Percentiles rank a stretch among this genome's conserved stretches.
Conservation (phyloP, 2,113 vertebrate genomes). For the Phylloscopus trochiloides region DNA sequence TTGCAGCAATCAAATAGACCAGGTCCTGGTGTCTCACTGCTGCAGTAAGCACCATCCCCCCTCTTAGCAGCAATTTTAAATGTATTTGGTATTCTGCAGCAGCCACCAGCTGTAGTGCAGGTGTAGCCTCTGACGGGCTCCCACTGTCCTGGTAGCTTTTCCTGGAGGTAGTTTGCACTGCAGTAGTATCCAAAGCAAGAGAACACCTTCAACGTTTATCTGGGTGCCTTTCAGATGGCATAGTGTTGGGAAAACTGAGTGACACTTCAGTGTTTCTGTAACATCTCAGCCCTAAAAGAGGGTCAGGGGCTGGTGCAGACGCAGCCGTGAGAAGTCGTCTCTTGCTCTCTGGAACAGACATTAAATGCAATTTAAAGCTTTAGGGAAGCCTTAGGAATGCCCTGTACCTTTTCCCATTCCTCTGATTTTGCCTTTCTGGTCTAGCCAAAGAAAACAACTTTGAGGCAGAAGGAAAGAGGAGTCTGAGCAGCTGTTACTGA, state of each 20-base stretch:
- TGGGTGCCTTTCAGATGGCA: not conserved
- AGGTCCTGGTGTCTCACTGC: not conserved
- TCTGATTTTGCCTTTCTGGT: not conserved
- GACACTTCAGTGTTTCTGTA: not conserved
- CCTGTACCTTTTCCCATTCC: not conserved
- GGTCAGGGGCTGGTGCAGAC: not conserved
- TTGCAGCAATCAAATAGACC: not conserved
- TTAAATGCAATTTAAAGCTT: not conserved
- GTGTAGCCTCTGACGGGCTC: not conserved
- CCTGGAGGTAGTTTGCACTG: not conserved
- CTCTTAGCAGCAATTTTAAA: not conserved
- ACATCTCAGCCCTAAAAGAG: not conserved
- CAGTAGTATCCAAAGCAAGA: not conserved
- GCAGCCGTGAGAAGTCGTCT: fast-evolving
- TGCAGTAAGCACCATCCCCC: not conserved
- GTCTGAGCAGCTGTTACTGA: not conserved
- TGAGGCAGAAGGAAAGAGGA: not conserved
- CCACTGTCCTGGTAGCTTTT: not conserved
- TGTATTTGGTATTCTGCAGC: not conserved
- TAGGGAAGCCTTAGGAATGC: not conserved
- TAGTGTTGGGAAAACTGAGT: not conserved
- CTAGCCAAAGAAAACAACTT: not conserved
- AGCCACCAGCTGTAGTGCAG: constrained; percentile 16
- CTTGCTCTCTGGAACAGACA: not conserved
- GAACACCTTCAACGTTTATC: not conserved